Percentiles rank a stretch among this genome's conserved stretches.
Evolutionary conservation across 2,797 vertebrate genomes (phyloP).

Genomic region (Neolamprologus multifasciatus): DNA sequence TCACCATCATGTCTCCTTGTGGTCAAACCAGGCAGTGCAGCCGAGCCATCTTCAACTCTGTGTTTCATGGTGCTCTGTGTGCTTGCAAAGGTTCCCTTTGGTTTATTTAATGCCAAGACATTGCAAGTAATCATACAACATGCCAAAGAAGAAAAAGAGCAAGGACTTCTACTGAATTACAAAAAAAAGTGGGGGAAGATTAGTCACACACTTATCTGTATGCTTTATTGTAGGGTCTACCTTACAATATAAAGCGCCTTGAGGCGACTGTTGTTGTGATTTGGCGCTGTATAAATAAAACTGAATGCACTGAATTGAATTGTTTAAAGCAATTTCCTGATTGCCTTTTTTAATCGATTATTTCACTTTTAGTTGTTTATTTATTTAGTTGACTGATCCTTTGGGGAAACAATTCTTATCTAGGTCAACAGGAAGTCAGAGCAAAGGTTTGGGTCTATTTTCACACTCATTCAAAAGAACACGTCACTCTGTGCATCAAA

Average conservation of each 20-base stretch:
- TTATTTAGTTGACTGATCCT: background rate
- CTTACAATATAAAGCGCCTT: background rate
- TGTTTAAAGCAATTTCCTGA: background rate
- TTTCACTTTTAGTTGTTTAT: background rate
- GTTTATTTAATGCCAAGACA: background rate
- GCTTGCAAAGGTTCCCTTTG: background rate
- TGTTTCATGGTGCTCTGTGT: background rate
- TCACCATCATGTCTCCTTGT: constrained; percentile 33
- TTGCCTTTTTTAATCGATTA: background rate
- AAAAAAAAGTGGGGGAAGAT: background rate
- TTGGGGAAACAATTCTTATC: background rate
- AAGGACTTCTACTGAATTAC: background rate
- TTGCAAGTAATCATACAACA: background rate
- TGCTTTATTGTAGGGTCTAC: background rate
- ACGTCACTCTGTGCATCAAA: background rate
- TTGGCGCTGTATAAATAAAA: background rate
- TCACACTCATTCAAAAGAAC: background rate
- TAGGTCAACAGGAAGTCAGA: background rate
- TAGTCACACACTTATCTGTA: background rate
- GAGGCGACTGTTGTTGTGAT: background rate
- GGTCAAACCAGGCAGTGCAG: constrained; percentile 19
- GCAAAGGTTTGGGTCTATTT: background rate
- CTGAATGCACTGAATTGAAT: background rate
- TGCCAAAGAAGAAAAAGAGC: background rate
- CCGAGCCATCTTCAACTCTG: background rate